A percentile compares a stretch with the other conserved stretches of the same genome.
Evolutionary conservation across 1,140 invertebrate genomes (phyloP).

Genomic region (Apis florea): DNA sequence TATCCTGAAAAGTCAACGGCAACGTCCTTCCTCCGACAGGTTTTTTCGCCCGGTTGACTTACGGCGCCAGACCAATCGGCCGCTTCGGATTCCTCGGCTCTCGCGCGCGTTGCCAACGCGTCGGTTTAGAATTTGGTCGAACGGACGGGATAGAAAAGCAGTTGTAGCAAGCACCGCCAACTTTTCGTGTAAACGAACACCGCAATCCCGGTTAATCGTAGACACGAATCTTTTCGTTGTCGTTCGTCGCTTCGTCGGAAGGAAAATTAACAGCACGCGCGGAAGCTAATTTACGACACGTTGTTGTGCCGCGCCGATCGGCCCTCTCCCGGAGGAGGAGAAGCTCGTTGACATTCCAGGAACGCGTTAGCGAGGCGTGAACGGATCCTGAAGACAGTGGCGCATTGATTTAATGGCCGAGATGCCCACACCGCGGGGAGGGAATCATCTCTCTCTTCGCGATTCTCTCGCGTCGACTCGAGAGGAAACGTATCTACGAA

Average conservation of each 20-base stretch:
- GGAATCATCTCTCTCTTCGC: slow-evolving; percentile 9
- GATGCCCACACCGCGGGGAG: slow-evolving; percentile 72
- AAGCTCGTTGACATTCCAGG: slow-evolving; percentile 65
- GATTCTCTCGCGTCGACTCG: no score
- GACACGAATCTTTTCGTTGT: no score
- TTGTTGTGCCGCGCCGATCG: background rate
- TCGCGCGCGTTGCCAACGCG: slow-evolving; percentile 46
- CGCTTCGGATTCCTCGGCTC: slow-evolving; percentile 50
- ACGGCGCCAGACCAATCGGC: slow-evolving; percentile 43
- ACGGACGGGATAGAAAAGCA: no score
- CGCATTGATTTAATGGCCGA: slow-evolving; percentile 78
- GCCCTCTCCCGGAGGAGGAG: background rate
- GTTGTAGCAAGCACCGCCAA: no score
- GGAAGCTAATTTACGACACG: background rate
- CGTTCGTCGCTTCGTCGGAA: no score
- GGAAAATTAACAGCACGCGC: no score
- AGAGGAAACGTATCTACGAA: no score
- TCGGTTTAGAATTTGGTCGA: no score
- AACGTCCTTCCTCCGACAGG: slow-evolving; percentile 4
- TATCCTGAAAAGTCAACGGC: background rate
- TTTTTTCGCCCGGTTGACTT: slow-evolving; percentile 12
- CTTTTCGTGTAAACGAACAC: no score
- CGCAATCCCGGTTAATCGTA: no score
- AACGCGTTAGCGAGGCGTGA: slow-evolving; percentile 76
- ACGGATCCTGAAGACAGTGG: slow-evolving; percentile 72